Percentiles rank a stretch among this genome's conserved stretches.
phyloP scores from a whole-genome alignment of 1,140 invertebrate species.

The Zaprionus ornatus region DNA sequence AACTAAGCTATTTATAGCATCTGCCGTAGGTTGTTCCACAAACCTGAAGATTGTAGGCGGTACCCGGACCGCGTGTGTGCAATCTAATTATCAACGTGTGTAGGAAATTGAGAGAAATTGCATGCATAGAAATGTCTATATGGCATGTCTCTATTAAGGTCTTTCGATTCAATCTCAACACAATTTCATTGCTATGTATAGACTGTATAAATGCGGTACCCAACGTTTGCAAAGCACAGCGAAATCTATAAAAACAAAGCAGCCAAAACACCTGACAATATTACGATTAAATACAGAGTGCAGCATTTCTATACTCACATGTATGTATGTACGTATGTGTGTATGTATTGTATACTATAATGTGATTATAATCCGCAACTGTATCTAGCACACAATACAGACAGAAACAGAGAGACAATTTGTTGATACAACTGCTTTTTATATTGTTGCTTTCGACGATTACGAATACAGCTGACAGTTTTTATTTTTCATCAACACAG shows the following conservation, averaged over 20 bases:
- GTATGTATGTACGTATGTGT: neutral
- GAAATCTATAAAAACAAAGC: constrained; percentile 1
- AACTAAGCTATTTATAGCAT: constrained; percentile 28
- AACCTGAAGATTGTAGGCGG: neutral
- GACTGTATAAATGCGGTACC: neutral
- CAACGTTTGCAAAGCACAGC: neutral
- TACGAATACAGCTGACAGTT: constrained; percentile 31
- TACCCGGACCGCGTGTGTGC: neutral
- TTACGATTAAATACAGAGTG: constrained; percentile 6
- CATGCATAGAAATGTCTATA: neutral
- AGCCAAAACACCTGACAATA: constrained; percentile 23
- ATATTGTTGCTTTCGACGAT: constrained; percentile 8
- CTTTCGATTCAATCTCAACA: neutral
- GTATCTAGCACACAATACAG: constrained; percentile 25
- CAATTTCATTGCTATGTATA: neutral
- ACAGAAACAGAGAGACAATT: neutral
- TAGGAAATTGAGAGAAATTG: constrained; percentile 1
- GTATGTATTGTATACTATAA: constrained; percentile 4
- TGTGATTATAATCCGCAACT: constrained; percentile 19
- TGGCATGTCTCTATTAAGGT: neutral
- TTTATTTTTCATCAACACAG: neutral
- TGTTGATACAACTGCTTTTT: constrained; percentile 42
- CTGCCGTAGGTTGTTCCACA: neutral
- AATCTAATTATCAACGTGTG: constrained; percentile 12
- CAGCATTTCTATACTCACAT: neutral